phyloP scores from a whole-genome alignment of 2,888 invertebrate genomes.

The Hedya salicella region DNA sequence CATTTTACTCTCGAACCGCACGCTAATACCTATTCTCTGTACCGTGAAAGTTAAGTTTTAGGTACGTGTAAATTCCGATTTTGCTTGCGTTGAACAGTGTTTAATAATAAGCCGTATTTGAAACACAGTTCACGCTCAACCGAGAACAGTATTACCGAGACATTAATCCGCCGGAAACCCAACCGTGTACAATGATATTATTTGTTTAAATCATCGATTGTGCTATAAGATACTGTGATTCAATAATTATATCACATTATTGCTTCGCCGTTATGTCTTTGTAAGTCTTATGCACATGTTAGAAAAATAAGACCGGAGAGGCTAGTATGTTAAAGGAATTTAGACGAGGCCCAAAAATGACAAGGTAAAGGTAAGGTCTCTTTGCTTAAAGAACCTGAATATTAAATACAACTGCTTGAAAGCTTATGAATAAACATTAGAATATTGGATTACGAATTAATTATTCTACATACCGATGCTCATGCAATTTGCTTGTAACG shows the following conservation, averaged over 20 bases:
- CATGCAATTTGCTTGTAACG: constrained; percentile 42
- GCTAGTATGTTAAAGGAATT: constrained; percentile 1
- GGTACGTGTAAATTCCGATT: constrained; percentile 29
- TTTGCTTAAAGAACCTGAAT: constrained; percentile 5
- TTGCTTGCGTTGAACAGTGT: constrained; percentile 44
- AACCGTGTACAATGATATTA: constrained; percentile 29
- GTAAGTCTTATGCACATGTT: not conserved
- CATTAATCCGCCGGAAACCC: constrained; percentile 73
- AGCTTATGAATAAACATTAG: constrained; percentile 35
- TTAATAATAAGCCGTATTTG: constrained; percentile 66
- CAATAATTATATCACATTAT: not conserved
- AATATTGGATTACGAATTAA: constrained; percentile 42
- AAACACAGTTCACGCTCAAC: constrained; percentile 69
- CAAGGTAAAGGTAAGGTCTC: not conserved
- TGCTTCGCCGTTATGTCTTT: not conserved
- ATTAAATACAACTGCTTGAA: constrained; percentile 23
- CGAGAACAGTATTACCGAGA: constrained; percentile 64
- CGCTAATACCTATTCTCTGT: constrained; percentile 13
- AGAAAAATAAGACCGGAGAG: constrained; percentile 6
- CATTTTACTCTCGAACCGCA: constrained; percentile 11
- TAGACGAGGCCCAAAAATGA: constrained; percentile 14
- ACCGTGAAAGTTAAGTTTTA: constrained; percentile 23
- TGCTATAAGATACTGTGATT: not conserved
- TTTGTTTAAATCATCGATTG: constrained; percentile 29
- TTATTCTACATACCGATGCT: constrained; percentile 39